Evolutionary conservation across 2,888 invertebrate genomes (phyloP), one percentile per base, ranked within the genome.

Genomic region (Ennomos quercinarius): DNA sequence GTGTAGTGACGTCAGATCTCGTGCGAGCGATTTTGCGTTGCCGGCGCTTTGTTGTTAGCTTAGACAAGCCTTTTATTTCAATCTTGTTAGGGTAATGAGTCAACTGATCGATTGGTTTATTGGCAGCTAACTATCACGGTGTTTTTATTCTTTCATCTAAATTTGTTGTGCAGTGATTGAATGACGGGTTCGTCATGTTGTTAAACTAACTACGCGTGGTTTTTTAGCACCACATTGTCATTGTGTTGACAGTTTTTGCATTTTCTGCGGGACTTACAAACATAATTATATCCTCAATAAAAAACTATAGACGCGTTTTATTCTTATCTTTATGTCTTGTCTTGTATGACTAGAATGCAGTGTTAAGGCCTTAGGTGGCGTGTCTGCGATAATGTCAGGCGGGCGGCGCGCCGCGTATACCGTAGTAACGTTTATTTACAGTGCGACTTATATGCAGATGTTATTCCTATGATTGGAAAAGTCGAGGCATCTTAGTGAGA

Each of bases 331-430:
- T 27, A 5, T 38, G 12, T 45, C 13, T 38, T 38, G 12, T 45
- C 13, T 38, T 27, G 27, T 27, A 40, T 45, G 5, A 36, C 27
- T 36, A 17, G n/a, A 43, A 44, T 36, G 10, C 37, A 10, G 8
- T 27, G 6, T 38, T 34, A 13, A 35, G n/a, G 17, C 55, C 52
- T 41, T 51, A 62, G 57, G 39, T 48, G 67, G 67, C 57, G 61
- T 63, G 58, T 55, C 44, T 17, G 11, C 27, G 61, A 61, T 63
- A 61, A 59, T 57, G 66, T 57, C 56, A 55, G 64, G 2, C 3
- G 3, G 17, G 64, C 68, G 59, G 61, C 59, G 43, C 45, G 27
- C 27, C 27, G 6, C 27, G 27, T 6, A 27, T 27, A 27, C 6
- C 27, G 48, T 55, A 37, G 49, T 59, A 17, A 17, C 17, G 17